A percentile compares a stretch with the other conserved stretches of the same genome.
Evolutionary conservation across 2,113 vertebrate species (phyloP).

Genomic region (Xiphophorus hellerii): DNA sequence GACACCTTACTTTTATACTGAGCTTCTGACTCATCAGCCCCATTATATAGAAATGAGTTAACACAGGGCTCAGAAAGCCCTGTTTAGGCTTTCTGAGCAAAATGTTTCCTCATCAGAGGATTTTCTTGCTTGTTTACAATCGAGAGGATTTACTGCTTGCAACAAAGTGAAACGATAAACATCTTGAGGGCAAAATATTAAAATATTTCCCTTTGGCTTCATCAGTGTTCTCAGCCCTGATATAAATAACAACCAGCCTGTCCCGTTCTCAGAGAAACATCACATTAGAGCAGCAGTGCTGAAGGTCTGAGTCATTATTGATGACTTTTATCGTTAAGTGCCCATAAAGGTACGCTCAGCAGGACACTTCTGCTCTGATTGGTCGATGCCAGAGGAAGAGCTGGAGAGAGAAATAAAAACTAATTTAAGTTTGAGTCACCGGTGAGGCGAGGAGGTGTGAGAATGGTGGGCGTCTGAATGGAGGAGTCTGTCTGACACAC

Average conservation of each 20-base stretch:
- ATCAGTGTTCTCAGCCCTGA: not conserved
- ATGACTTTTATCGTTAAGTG: conserved; percentile 53
- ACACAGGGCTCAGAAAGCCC: not conserved
- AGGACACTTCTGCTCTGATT: conserved; percentile 9
- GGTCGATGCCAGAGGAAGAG: conserved; percentile 19
- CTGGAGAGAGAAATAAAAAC: conserved; percentile 26
- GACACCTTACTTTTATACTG: not conserved
- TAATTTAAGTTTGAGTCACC: conserved; percentile 59
- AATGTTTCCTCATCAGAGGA: not conserved
- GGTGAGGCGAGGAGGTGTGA: conserved; percentile 51
- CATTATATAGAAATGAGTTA: conserved; percentile 8
- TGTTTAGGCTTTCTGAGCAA: not conserved
- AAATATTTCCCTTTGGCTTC: conserved; percentile 6
- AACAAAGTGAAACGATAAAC: not conserved
- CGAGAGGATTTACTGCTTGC: not conserved
- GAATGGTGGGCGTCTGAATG: conserved; percentile 54
- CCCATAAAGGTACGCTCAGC: conserved; percentile 47
- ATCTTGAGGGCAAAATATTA: not conserved
- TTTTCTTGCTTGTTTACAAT: not conserved
- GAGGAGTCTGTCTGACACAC: conserved; percentile 63
- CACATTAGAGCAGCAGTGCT: conserved; percentile 3
- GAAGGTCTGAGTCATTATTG: conserved; percentile 55
- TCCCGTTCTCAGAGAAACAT: conserved; percentile 17
- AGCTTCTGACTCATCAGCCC: not conserved
- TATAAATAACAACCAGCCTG: conserved; percentile 39